phyloP scores from a whole-genome alignment of 2,113 vertebrate species.

The Aspidoscelis tigris region DNA sequence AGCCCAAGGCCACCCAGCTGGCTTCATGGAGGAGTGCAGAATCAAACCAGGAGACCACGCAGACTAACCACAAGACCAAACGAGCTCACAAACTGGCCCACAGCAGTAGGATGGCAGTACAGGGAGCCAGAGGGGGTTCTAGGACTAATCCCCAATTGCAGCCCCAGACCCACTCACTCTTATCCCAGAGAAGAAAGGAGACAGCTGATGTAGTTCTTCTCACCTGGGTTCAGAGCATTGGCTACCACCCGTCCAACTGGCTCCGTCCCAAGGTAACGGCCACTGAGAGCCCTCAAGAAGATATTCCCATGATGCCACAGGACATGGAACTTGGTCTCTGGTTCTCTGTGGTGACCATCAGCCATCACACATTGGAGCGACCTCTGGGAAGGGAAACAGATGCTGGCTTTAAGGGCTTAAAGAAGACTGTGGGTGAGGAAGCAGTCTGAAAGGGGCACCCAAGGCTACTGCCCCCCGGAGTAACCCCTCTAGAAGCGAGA shows the following conservation, averaged over 20 bases:
- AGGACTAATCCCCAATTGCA: neutral
- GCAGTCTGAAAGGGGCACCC: neutral
- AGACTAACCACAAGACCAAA: too few relatives aligned
- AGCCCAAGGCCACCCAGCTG: too few relatives aligned
- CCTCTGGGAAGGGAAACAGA: conserved; percentile 45
- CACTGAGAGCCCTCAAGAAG: conserved; percentile 52
- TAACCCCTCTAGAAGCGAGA: too few relatives aligned
- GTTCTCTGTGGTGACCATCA: conserved; percentile 54
- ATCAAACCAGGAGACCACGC: too few relatives aligned
- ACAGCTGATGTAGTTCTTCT: neutral
- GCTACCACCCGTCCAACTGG: conserved; percentile 52
- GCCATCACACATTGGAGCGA: conserved; percentile 48
- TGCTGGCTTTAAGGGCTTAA: neutral
- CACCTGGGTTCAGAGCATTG: conserved; percentile 54
- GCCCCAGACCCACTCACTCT: neutral
- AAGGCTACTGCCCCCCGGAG: neutral
- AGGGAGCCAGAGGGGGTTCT: neutral
- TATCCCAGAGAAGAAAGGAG: neutral
- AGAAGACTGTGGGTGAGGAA: neutral
- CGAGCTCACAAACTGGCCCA: too few relatives aligned
- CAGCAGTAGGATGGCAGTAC: neutral
- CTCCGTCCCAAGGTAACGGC: conserved; percentile 49
- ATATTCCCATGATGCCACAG: conserved; percentile 64
- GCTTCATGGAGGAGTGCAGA: too few relatives aligned
- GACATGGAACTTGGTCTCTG: conserved; percentile 54